Conservation (phyloP, 92 coral and sea anemone species). For the Actinernus sp. region DNA sequence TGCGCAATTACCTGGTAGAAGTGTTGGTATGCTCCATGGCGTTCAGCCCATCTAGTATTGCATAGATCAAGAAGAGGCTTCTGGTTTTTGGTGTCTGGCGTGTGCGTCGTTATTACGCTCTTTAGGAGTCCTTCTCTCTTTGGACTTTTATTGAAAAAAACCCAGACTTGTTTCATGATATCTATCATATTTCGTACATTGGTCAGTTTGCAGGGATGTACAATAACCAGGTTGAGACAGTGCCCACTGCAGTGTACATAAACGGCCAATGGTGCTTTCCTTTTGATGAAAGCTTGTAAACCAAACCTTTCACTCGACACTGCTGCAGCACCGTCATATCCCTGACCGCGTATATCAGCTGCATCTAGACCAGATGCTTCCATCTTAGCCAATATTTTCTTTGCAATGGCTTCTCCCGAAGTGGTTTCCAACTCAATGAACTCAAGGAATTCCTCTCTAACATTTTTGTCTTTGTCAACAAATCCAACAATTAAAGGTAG, state of each 20-base stretch:
- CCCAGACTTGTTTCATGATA: conserved; percentile 12
- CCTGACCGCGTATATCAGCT: conserved; percentile 40
- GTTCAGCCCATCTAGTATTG: conserved; percentile 44
- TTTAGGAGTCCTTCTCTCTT: no score
- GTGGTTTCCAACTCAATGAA: no score
- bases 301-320: conserved; percentile 50
- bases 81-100: no score
- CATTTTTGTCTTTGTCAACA: no score
- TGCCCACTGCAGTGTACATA: conserved; percentile 59
- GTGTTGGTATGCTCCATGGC: conserved; percentile 18
- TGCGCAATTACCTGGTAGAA: conserved; percentile 18
- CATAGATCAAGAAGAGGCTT: conserved; percentile 29
- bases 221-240: conserved; percentile 37
- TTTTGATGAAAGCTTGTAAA: conserved; percentile 34
- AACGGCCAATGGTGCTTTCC: conserved; percentile 38
- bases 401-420: no score
- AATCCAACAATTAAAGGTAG: neutral
- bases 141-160: no score
- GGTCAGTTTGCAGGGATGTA: conserved; percentile 27
- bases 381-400: no score
- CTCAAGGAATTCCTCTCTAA: no score
- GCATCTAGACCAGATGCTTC: conserved; percentile 8
- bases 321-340: conserved; percentile 63
- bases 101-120: no score
- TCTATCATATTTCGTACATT: conserved; percentile 18